Evolutionary conservation across 2,113 vertebrate species (phyloP), one percentile per base, ranked within the genome.

Genomic region (Vulpes lagopus): DNA sequence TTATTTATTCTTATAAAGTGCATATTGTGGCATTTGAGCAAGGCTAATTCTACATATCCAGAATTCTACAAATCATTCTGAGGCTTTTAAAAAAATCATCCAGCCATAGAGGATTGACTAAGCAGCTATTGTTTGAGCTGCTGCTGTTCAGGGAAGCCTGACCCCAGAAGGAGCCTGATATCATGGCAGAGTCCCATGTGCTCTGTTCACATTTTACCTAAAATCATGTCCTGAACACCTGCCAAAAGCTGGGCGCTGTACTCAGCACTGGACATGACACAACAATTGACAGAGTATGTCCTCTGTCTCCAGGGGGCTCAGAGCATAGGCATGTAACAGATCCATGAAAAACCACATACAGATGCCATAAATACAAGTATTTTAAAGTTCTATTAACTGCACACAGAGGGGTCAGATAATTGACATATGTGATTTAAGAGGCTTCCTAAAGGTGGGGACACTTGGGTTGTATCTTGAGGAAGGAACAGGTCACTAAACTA

Each of bases 21-120:
- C 9, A 57, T 43, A 57, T 62, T 27, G 10, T 65, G 30, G 11
- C 35, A 7, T 95, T 83, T 93, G 8, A 83, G 8, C 11, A 94
- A 84, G 23, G 27, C 12, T 92, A 64, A 57, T 55, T 64, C 8
- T 12, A 20, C 11, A 51, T 15, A 23, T 86, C 93, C 64, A 57
- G 22, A 94, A 79, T 90, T 93, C n/a, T n/a, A 80, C 2, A 84
- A 55, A 35, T 86, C 14, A 38, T 53, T 64, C 22, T 27, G 27
- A 84, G 51, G n/a, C 11, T 94, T 89, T 59, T 90, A 8, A 49
- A 53, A 53, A 96, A 71, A 30, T 11, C 15, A 38, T 32, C 6
- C 16, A 38, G 7, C 35, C 23, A 4, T 1, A 60, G 23, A 4
- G 64, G 0, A 35, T 35, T 76, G 51, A 38, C 43, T 30, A 25